A percentile compares a stretch with the other conserved stretches of the same genome.
Evolutionary conservation across 2,888 invertebrate genomes (phyloP).

Genomic region (Patella ulyssiponensis): DNA sequence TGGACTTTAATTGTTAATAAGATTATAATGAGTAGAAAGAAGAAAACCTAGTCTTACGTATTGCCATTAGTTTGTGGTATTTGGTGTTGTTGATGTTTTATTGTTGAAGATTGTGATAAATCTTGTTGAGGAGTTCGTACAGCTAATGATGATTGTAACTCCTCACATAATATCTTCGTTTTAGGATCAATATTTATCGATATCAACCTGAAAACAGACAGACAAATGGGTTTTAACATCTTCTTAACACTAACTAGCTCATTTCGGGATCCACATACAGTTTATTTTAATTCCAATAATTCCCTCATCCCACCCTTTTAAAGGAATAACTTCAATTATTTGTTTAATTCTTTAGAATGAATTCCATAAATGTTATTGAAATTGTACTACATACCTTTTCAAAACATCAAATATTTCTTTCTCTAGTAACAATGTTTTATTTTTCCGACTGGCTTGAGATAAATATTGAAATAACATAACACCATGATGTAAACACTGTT

Average conservation of each 20-base stretch:
- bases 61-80: no score
- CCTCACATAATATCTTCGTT: slow-evolving; percentile 44
- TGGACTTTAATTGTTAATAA: no score
- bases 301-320: no score
- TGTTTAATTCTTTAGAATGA: no score
- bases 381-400: slow-evolving; percentile 41
- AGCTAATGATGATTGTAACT: slow-evolving; percentile 44
- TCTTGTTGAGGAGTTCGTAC: slow-evolving; percentile 44
- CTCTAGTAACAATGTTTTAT: slow-evolving; percentile 58
- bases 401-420: slow-evolving; percentile 48
- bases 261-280: no score
- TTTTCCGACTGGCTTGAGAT: slow-evolving; percentile 48
- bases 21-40: no score
- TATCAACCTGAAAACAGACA: slow-evolving; percentile 37
- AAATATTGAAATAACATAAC: slow-evolving; percentile 45
- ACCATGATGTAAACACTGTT: slow-evolving; percentile 49
- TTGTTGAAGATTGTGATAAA: background rate
- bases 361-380: no score
- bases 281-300: background rate
- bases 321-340: no score
- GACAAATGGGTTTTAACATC: no score
- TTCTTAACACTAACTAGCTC: no score
- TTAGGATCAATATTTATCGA: slow-evolving; percentile 35
- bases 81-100: no score
- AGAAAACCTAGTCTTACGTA: no score